Percentiles rank a stretch among this genome's conserved stretches.
Conservation (phyloP, 2,113 vertebrate species). For the Hippoglossus stenolepis region DNA sequence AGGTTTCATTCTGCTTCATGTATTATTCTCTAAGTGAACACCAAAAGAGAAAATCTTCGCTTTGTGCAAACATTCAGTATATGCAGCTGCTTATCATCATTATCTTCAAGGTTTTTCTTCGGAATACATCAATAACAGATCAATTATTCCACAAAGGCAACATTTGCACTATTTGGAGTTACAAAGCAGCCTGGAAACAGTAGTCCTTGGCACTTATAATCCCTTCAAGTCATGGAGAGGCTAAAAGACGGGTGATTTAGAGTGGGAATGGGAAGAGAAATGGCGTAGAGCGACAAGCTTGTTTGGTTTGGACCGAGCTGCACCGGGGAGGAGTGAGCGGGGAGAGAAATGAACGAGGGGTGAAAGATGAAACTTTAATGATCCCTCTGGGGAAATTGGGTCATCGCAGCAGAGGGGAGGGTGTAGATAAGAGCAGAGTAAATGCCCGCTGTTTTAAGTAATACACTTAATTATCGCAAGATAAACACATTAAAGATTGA, state of each 20-base stretch:
- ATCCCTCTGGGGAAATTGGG: slow-evolving; percentile 75
- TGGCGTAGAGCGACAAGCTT: slow-evolving; percentile 53
- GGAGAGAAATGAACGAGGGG: slow-evolving; percentile 68
- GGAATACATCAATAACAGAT: background rate
- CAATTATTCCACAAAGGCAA: background rate
- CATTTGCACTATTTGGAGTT: background rate
- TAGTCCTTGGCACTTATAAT: slow-evolving; percentile 34
- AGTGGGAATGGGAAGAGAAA: slow-evolving; percentile 47
- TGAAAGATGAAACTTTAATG: slow-evolving; percentile 81
- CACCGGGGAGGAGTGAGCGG: slow-evolving; percentile 61
- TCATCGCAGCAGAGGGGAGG: slow-evolving; percentile 49
- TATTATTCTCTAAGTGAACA: background rate
- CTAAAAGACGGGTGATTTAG: slow-evolving; percentile 55
- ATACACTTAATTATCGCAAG: slow-evolving; percentile 49
- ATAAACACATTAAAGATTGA: slow-evolving; percentile 45
- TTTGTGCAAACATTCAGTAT: background rate
- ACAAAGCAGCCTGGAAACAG: slow-evolving; percentile 18
- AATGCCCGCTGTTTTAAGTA: slow-evolving; percentile 44
- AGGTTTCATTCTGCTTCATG: background rate
- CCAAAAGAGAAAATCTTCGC: background rate
- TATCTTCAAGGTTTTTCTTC: background rate
- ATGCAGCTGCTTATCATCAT: background rate
- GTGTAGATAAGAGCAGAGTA: slow-evolving; percentile 52
- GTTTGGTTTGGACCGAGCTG: slow-evolving; percentile 73
- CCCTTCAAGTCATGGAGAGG: slow-evolving; percentile 21